Base-by-base conservation (phyloP, 2,888 invertebrate genomes). In the Tetragonula carbonaria region DNA sequence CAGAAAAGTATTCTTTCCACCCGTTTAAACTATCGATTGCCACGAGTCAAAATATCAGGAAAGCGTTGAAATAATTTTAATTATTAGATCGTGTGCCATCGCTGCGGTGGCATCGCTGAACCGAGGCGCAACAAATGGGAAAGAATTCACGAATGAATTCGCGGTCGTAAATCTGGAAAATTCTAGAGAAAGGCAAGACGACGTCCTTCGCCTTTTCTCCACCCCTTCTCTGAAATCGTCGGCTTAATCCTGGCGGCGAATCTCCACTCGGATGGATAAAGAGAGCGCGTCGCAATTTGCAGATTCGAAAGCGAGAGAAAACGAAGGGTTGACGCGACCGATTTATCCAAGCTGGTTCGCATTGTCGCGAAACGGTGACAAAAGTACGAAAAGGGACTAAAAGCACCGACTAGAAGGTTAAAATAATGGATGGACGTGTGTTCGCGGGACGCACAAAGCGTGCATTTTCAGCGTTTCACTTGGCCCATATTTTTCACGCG, bases 381-480 rank as follows among this genome's bases (percentile, higher is more conserved):
- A 66, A 55, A 45, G 55, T 45, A 14, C 45, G 21, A 13, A 13
- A 21, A 28, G 18, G 63, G 21, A 28, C 23, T 55, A 45, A 75
- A 75, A 66, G 45, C 45, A 18, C 45, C 8, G 55, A 21, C 74
- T 55, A 16, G 55, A 75, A 66, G 66, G 74, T 75, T 75, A 75
- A 75, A 66, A 66, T 75, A 75, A 75, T 55, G 74, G 55, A 66
- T 55, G 74, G 57, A 51, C 78, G 23, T 28, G 70, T 21, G 28
- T 23, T 23, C 18, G 21, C 53, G 28, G 23, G 72, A 51, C 68
- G 59, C 50, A 68, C 78, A 68, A 66, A 66, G 77, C 51, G 73
- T 18, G 59, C 59, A 16, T 75, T 77, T 77, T 53, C 63, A 65
- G 75, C 33, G 65, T 73, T 76, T 78, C 28, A 74, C 65, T 81